Percentiles rank a stretch among this genome's conserved stretches.
Evolutionary conservation across 2,113 vertebrate species (phyloP).

Genomic region (Anhinga rufa): DNA sequence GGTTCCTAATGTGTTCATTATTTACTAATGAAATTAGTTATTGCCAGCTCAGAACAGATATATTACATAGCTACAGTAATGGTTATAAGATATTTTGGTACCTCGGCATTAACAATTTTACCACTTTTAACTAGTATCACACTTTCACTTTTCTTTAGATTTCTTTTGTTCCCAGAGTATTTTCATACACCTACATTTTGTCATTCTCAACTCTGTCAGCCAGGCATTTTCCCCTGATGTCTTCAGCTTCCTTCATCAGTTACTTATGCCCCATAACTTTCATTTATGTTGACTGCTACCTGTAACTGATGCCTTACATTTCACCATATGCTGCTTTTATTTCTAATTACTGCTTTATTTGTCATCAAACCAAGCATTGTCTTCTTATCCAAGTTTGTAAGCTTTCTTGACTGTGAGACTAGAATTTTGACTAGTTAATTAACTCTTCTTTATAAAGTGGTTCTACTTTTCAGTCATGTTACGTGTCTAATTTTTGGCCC

Average conservation of each 20-base stretch:
- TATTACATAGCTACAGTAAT: neutral
- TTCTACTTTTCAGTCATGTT: neutral
- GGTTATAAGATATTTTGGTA: neutral
- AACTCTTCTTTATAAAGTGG: neutral
- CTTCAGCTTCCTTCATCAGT: neutral
- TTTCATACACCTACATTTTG: neutral
- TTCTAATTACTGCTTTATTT: constrained; percentile 28
- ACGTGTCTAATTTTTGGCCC: neutral
- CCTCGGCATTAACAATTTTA: neutral
- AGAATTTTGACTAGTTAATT: neutral
- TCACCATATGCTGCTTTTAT: constrained; percentile 11
- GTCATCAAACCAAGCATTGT: neutral
- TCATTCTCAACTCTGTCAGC: neutral
- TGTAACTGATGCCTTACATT: constrained; percentile 5
- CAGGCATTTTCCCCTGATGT: neutral
- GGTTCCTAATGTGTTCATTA: neutral
- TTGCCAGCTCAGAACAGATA: neutral
- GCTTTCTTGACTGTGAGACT: neutral
- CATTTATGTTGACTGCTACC: neutral
- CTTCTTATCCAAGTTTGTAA: neutral
- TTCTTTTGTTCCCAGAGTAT: neutral
- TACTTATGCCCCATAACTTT: neutral
- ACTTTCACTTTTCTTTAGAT: neutral
- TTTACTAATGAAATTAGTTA: neutral
- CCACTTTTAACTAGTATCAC: neutral